Evolutionary conservation across 2,888 invertebrate species (phyloP).

Genomic region (Stratiomys singularior): DNA sequence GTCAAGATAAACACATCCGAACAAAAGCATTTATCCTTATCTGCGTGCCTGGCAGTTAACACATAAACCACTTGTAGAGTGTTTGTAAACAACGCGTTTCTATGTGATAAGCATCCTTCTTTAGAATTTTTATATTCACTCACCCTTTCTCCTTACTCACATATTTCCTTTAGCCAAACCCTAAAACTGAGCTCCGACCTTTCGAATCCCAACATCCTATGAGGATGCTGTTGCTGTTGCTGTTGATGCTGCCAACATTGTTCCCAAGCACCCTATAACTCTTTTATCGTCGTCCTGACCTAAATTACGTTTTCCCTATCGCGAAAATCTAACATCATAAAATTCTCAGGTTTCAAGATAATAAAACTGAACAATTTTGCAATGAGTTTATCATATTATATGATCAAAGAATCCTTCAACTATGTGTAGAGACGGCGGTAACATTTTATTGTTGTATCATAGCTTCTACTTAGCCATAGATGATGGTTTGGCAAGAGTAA

Average conservation of each 20-base stretch:
- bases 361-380: not conserved
- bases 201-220: too few species aligned
- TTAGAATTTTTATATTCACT: not conserved
- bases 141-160: not conserved
- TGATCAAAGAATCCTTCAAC: not conserved
- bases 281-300: constrained; percentile 16
- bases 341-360: not conserved
- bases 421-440: too few species aligned
- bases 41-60: too few species aligned
- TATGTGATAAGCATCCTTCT: not conserved
- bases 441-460: too few species aligned
- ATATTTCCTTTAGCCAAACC: not conserved
- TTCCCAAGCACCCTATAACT: constrained; percentile 2
- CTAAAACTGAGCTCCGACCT: not conserved
- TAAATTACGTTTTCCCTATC: not conserved
- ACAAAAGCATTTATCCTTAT: too few species aligned
- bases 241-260: not conserved
- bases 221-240: too few species aligned
- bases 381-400: not conserved
- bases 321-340: not conserved
- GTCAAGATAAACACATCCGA: too few species aligned
- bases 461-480: too few species aligned
- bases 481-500: too few species aligned
- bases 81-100: not conserved
- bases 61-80: not conserved